Evolutionary conservation across 2,113 vertebrate species (phyloP).

Genomic region (Erpornis zantholeuca): DNA sequence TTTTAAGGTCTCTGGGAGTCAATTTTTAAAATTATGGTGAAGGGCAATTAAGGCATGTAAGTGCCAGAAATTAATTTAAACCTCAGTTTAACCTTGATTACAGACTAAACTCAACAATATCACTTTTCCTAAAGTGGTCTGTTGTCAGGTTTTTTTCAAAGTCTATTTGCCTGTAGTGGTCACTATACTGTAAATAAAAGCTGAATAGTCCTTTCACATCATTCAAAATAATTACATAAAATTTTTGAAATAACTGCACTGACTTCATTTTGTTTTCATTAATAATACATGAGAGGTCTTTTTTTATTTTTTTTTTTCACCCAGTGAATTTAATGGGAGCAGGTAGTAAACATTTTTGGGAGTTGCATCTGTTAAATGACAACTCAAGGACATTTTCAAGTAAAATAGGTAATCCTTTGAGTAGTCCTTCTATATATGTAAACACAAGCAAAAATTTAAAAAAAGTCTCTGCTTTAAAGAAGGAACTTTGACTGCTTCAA

Average conservation of each 20-base stretch:
- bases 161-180: neutral
- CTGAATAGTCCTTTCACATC: neutral
- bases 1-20: neutral
- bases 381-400: neutral
- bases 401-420: neutral
- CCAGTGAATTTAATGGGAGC: neutral
- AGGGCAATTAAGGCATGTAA: neutral
- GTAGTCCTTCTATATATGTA: neutral
- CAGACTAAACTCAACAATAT: neutral
- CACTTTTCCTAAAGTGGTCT: neutral
- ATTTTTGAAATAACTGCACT: neutral
- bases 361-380: neutral
- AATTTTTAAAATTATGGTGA: neutral
- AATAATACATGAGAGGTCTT: neutral
- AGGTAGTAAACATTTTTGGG: neutral
- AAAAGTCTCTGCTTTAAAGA: neutral
- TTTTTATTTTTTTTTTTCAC: no score
- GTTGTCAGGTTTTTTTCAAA: neutral
- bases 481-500: neutral
- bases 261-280: neutral
- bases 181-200: neutral
- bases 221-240: neutral
- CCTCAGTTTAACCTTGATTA: neutral
- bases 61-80: neutral
- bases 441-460: neutral